These are phyloP conservation scores for Steromphala cineraria DNA, from an alignment of 2,888 invertebrate genomes.

Conservation along the genomic window DNA sequence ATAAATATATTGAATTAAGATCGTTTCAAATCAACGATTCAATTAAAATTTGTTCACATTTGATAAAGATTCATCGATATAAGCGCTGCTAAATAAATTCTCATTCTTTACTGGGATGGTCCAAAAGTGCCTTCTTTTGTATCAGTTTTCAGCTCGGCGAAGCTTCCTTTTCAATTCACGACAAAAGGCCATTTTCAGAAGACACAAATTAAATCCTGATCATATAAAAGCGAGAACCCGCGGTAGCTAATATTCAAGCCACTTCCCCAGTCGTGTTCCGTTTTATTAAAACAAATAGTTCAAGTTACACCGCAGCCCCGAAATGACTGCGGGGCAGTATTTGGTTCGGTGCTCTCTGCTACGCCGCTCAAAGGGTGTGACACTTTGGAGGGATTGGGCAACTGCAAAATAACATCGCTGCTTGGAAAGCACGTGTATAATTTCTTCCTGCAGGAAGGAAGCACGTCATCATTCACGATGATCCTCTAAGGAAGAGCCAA, in stretches of 20 bases:
- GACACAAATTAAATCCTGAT: constrained; percentile 11
- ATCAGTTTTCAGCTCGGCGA: too few species aligned
- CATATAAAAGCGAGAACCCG: constrained; percentile 1
- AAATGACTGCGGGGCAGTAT: constrained; percentile 3
- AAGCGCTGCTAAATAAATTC: too few species aligned
- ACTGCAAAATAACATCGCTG: constrained; percentile 3
- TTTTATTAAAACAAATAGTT: constrained; percentile 21
- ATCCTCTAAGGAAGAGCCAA: not conserved
- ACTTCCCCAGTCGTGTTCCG: not conserved
- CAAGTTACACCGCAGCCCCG: not conserved
- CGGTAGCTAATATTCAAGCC: not conserved
- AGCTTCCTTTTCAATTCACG: not conserved
- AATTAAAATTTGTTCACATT: too few species aligned
- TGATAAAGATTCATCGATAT: too few species aligned
- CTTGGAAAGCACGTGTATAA: constrained; percentile 16
- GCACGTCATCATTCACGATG: not conserved
- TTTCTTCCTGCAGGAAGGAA: not conserved
- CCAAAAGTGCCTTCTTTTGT: too few species aligned
- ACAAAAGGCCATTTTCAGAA: constrained; percentile 8
- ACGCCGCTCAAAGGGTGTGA: constrained; percentile 6
- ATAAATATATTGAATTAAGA: too few species aligned
- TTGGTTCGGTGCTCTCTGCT: not conserved
- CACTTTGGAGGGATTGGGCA: not conserved
- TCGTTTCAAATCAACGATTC: too few species aligned
- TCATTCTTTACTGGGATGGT: too few species aligned